A percentile compares a stretch with the other conserved stretches of the same genome.
Evolutionary conservation across 2,888 invertebrate genomes (phyloP).

Genomic region (Trichopria drosophilae): DNA sequence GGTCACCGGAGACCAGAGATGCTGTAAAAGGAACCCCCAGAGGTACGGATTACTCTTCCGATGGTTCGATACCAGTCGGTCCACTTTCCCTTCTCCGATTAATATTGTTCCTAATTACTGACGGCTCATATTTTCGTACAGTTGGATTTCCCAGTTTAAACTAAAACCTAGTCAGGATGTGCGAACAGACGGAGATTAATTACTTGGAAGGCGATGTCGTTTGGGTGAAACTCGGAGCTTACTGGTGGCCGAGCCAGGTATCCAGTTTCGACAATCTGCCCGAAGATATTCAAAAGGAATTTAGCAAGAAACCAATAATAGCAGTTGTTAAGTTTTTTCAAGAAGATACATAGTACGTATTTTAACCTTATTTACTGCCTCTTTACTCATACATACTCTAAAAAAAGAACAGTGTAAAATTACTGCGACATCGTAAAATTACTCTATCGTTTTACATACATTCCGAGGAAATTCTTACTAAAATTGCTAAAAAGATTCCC

Average conservation of each 20-base stretch:
- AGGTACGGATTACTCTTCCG: too few relatives aligned
- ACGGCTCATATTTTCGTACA: too few relatives aligned
- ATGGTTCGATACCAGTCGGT: too few relatives aligned
- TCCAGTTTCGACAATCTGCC: constrained; percentile 67
- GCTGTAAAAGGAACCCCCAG: too few relatives aligned
- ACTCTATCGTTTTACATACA: constrained; percentile 6
- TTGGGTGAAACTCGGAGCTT: constrained; percentile 80
- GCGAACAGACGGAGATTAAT: constrained; percentile 69
- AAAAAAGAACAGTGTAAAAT: constrained; percentile 7
- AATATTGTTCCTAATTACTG: too few relatives aligned
- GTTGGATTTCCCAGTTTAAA: constrained; percentile 24
- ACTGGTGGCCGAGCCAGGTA: constrained; percentile 88
- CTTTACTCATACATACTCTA: constrained; percentile 14
- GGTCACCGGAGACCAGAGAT: too few relatives aligned
- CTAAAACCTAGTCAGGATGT: constrained; percentile 61
- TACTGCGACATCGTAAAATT: constrained; percentile 19
- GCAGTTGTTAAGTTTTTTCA: constrained; percentile 84
- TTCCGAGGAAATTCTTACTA: too few relatives aligned
- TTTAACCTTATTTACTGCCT: not conserved
- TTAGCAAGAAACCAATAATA: constrained; percentile 71
- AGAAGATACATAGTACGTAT: constrained; percentile 79
- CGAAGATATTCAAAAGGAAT: constrained; percentile 68
- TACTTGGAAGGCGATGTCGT: constrained; percentile 78
- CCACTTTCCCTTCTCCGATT: too few relatives aligned
- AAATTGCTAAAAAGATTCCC: too few relatives aligned